Conservation (phyloP, 2,113 vertebrate species). For the Corynorhinus townsendii region DNA sequence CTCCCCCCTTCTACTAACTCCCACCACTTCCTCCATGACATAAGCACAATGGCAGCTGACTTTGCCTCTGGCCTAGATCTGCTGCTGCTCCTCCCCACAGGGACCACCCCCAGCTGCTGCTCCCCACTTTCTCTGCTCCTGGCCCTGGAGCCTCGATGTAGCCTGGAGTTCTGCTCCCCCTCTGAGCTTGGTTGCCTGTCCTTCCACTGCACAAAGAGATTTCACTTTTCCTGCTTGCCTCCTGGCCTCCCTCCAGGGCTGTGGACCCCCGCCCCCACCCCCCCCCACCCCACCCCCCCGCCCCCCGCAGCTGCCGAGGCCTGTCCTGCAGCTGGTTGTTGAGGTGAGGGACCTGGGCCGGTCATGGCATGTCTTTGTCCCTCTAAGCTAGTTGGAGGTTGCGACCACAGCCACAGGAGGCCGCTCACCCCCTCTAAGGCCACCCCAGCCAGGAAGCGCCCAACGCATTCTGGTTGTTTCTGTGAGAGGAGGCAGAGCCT, state of each 20-base stretch:
- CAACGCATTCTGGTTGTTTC: neutral
- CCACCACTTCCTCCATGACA: conserved; percentile 55
- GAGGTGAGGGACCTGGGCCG: neutral
- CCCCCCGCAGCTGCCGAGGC: neutral
- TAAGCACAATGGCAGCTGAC: conserved; percentile 58
- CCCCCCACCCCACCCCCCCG: no score
- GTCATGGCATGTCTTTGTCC: neutral
- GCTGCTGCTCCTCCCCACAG: neutral
- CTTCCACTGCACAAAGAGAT: neutral
- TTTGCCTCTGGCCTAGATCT: conserved; percentile 32
- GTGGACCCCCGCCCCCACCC: no score
- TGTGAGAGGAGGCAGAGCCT: neutral
- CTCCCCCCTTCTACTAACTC: conserved; percentile 41
- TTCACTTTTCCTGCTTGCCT: neutral
- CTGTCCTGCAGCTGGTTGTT: neutral
- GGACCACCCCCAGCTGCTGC: neutral
- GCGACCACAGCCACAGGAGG: neutral
- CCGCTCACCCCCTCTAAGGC: neutral
- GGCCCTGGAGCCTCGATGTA: neutral
- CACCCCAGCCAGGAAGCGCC: neutral
- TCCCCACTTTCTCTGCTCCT: neutral
- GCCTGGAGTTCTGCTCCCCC: neutral
- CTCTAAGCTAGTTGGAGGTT: neutral
- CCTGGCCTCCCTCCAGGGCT: neutral
- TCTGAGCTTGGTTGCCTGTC: neutral